Percentiles rank a stretch among this genome's conserved stretches.
Conservation (phyloP, 92 coral and sea anemone species). For the Epizoanthus scotinus region DNA sequence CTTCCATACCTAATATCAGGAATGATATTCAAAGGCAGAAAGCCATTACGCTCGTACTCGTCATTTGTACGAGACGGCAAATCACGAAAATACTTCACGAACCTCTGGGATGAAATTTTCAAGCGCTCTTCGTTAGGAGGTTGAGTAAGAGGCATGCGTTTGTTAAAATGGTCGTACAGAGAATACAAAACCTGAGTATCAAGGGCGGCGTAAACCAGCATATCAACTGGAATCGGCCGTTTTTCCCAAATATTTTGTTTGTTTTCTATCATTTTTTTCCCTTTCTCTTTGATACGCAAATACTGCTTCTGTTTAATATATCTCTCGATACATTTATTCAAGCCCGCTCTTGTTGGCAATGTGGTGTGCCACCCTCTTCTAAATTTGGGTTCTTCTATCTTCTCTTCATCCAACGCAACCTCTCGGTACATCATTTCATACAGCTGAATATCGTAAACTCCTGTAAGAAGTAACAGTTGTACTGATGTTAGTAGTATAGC, state of each 20-base stretch:
- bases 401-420: slow-evolving; percentile 23
- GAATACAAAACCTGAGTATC: slow-evolving; percentile 70
- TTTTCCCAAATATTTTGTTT: slow-evolving; percentile 48
- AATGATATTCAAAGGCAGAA: slow-evolving; percentile 76
- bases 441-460: slow-evolving; percentile 81
- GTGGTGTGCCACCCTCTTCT: slow-evolving; percentile 33
- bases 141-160: slow-evolving; percentile 26
- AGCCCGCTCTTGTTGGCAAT: slow-evolving; percentile 50
- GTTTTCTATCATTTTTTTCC: slow-evolving; percentile 31
- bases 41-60: slow-evolving; percentile 69
- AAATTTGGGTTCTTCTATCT: slow-evolving; percentile 11
- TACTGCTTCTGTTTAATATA: slow-evolving; percentile 67
- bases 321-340: slow-evolving; percentile 73
- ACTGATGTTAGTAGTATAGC: too few species aligned
- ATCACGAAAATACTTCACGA: slow-evolving; percentile 68
- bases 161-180: slow-evolving; percentile 68
- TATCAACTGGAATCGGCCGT: slow-evolving; percentile 57
- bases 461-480: neutral
- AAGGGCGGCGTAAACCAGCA: slow-evolving; percentile 68
- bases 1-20: slow-evolving; percentile 68
- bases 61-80: slow-evolving; percentile 59
- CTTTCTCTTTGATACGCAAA: slow-evolving; percentile 55
- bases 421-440: slow-evolving; percentile 81
- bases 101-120: slow-evolving; percentile 72
- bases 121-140: slow-evolving; percentile 57